A percentile compares a stretch with the other conserved stretches of the same genome.
phyloP scores from a whole-genome alignment of 2,888 invertebrate genomes.

The Tethea ocularis region DNA sequence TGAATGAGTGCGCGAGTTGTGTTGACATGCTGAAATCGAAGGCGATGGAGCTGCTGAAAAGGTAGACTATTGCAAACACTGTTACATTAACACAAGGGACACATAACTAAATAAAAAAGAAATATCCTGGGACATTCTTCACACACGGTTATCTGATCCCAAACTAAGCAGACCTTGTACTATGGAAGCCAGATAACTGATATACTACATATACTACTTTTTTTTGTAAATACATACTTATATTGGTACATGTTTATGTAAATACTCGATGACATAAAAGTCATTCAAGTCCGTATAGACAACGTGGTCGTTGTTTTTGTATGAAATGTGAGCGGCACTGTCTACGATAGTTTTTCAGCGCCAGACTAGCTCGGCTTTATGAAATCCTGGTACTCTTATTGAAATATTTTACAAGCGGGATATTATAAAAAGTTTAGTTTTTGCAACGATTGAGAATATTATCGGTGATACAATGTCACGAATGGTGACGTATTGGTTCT shows the following conservation, averaged over 20 bases:
- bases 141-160: too few relatives aligned
- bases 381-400: background rate
- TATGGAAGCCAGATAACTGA: too few relatives aligned
- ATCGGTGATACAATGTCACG: background rate
- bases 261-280: background rate
- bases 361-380: background rate
- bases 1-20: background rate
- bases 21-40: slow-evolving; percentile 52
- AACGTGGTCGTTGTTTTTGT: background rate
- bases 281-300: background rate
- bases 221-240: too few relatives aligned
- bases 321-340: background rate
- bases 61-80: slow-evolving; percentile 32
- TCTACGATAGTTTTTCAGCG: background rate
- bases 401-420: background rate
- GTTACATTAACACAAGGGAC: background rate
- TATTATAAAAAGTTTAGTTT: background rate
- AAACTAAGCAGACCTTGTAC: too few relatives aligned
- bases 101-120: too few relatives aligned
- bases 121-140: too few relatives aligned
- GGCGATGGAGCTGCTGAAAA: slow-evolving; percentile 59
- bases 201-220: too few relatives aligned
- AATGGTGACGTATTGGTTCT: background rate
- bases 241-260: background rate
- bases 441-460: background rate